Percentiles rank a stretch among this genome's conserved stretches.
phyloP scores from a whole-genome alignment of 2,113 vertebrate species.

The Opisthocomus hoazin region DNA sequence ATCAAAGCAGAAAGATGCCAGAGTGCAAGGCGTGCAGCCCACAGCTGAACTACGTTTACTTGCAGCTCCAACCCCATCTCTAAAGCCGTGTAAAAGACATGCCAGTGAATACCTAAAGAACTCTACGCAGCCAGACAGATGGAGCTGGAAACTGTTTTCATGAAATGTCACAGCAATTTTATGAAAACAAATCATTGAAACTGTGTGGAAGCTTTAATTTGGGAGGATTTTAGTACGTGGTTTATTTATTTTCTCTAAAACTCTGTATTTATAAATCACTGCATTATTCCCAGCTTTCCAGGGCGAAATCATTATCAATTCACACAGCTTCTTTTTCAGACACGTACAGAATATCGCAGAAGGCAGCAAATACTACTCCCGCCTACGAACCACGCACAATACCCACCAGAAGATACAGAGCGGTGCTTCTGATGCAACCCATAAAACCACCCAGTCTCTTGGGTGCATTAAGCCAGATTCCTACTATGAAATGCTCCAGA shows the following conservation, averaged over 20 bases:
- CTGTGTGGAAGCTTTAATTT: background rate
- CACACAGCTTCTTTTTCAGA: background rate
- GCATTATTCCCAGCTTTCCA: background rate
- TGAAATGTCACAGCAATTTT: background rate
- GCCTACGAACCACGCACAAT: accelerated
- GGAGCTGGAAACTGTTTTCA: background rate
- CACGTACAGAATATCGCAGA: accelerated
- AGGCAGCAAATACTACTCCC: background rate
- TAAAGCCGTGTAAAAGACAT: background rate
- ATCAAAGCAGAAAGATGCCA: background rate
- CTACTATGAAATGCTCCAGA: background rate
- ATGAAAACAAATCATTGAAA: background rate
- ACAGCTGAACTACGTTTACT: background rate
- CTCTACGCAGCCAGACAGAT: background rate
- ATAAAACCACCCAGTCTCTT: accelerated
- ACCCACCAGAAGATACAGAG: background rate
- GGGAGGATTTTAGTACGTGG: background rate
- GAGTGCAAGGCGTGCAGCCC: background rate
- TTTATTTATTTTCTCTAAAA: background rate
- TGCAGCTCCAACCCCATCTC: background rate
- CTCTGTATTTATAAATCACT: background rate
- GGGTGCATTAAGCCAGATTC: accelerated
- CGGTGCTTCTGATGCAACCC: background rate
- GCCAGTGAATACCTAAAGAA: background rate
- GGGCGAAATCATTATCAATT: background rate